These are phyloP conservation scores for Agrochola lota DNA, from an alignment of 2,888 invertebrate species.

Conservation along the genomic window DNA sequence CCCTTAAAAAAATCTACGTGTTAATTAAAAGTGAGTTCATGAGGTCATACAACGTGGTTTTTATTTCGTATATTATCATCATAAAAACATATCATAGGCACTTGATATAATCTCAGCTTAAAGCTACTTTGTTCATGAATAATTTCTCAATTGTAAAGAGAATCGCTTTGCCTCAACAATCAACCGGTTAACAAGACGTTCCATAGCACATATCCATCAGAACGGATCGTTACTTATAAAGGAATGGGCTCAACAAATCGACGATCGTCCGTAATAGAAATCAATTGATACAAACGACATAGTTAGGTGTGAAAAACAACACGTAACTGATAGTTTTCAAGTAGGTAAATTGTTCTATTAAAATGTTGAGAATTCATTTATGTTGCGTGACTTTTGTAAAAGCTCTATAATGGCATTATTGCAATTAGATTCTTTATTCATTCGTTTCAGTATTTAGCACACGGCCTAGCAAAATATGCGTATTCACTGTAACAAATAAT, in stretches of 20 bases:
- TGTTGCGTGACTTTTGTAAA: slow-evolving; percentile 15
- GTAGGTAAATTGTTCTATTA: slow-evolving; percentile 31
- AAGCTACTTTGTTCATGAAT: slow-evolving; percentile 23
- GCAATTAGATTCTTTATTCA: slow-evolving; percentile 8
- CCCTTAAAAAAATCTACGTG: not conserved
- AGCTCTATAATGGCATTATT: slow-evolving; percentile 2
- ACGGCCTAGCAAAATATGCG: slow-evolving; percentile 4
- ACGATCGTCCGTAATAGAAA: slow-evolving; percentile 51
- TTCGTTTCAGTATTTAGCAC: slow-evolving; percentile 15
- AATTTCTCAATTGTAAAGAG: slow-evolving; percentile 29
- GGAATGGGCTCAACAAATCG: slow-evolving; percentile 62
- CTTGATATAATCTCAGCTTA: slow-evolving; percentile 16
- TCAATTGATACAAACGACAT: slow-evolving; percentile 58
- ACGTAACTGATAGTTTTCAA: slow-evolving; percentile 23
- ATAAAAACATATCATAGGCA: not conserved
- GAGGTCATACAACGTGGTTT: not conserved
- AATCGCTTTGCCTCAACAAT: slow-evolving; percentile 33
- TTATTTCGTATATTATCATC: not conserved
- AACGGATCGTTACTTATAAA: slow-evolving; percentile 49
- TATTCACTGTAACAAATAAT: slow-evolving; percentile 7
- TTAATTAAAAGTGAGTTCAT: not conserved
- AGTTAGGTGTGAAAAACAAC: slow-evolving; percentile 40
- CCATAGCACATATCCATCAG: slow-evolving; percentile 44
- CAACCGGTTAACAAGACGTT: slow-evolving; percentile 39
- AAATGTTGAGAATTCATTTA: slow-evolving; percentile 11